These are phyloP conservation scores for Bergia puertoricense DNA, from an alignment of 92 coral and sea anemone species.

Conservation along the genomic window DNA sequence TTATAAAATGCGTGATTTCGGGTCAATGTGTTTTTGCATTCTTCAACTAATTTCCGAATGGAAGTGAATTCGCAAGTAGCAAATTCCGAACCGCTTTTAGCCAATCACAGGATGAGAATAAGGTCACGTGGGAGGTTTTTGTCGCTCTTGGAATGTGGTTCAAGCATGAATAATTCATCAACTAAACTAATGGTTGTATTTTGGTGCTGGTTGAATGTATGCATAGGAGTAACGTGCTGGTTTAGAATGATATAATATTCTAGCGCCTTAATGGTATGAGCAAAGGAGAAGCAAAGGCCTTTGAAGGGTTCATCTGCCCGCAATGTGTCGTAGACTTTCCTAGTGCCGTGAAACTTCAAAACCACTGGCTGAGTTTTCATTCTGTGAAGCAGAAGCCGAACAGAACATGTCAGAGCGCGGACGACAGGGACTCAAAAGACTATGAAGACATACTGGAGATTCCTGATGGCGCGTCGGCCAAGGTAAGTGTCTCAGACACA, in stretches of 20 bases:
- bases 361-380: constrained; percentile 86
- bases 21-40: too few relatives aligned
- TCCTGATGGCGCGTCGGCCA: constrained; percentile 15
- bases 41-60: neutral
- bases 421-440: constrained; percentile 42
- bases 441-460: constrained; percentile 66
- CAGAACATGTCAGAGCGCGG: constrained; percentile 39
- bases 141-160: neutral
- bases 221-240: neutral
- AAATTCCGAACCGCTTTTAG: neutral
- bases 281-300: constrained; percentile 60
- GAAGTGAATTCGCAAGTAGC: neutral
- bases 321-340: constrained; percentile 89
- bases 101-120: constrained; percentile 6
- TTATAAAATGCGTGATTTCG: too few relatives aligned
- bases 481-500: constrained; percentile 5
- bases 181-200: neutral
- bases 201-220: neutral
- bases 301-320: constrained; percentile 98
- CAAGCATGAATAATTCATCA: constrained; percentile 1
- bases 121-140: constrained; percentile 5
- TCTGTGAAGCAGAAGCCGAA: constrained; percentile 39
- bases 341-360: constrained; percentile 75
- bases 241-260: constrained; percentile 27
- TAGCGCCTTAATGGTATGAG: constrained; percentile 82